Evolutionary conservation across 2,888 invertebrate species (phyloP), one percentile per base, ranked within the genome.

Genomic region (Meteorus colon): DNA sequence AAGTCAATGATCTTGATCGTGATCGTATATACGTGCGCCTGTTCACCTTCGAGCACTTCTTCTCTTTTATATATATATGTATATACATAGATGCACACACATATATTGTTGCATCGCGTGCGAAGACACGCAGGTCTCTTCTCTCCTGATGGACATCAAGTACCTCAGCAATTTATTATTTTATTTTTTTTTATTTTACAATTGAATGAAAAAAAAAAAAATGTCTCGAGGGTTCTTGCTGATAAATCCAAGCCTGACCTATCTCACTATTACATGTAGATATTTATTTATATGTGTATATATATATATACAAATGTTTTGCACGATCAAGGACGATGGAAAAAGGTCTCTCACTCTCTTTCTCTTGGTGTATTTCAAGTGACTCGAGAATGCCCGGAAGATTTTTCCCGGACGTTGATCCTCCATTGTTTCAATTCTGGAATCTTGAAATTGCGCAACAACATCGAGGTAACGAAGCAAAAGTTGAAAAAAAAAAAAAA

Each of bases 1-100:
- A 73, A 79, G 79, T 81, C 80, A 78, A 81, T 77, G 78, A 81
- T 81, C 80, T 79, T 78, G 77, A 80, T 80, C 80, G 73, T 70
- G 73, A 76, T 79, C 76, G 68, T 67, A 55, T 55, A 24, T 55
- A 73, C 41, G 65, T 59, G 74, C 63, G 75, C 78, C 67, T 73
- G 76, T 72, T 74, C 76, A 76, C 78, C 78, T 79, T 77, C 78
- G 66, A 70, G 63, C 62, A 63, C 31, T 48, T 31, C 63, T 60
- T 62, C 71, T 59, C 37, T 71, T 62, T 37, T 71, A 62, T 70
- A 62, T 45, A 27, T 27, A 37, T 48, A 68, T 48, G 1, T 14
- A 8, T 29, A 48, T 68, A 27, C 24, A 24, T 8, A 37, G n/a
- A 24, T 27, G 8, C 27, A 29, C 16, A 51, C 4, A 62, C 60